Percentiles rank a stretch among this genome's conserved stretches.
Evolutionary conservation across 2,113 vertebrate genomes (phyloP).

Genomic region (Notothenia rossii): DNA sequence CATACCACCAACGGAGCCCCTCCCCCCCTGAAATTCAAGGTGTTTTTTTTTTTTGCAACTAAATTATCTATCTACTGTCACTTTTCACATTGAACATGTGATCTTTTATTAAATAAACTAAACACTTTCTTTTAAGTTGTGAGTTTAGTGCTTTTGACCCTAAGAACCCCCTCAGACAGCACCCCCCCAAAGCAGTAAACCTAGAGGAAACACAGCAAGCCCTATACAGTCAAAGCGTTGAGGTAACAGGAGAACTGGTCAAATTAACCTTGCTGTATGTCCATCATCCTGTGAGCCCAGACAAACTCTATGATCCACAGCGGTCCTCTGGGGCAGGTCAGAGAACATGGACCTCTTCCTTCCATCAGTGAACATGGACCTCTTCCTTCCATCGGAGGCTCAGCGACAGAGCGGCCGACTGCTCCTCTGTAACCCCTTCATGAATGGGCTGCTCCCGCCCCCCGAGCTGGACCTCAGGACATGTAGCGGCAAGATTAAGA

Average conservation of each 20-base stretch:
- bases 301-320: constrained; percentile 81
- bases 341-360: neutral
- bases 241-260: too few species aligned
- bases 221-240: neutral
- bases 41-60: too few species aligned
- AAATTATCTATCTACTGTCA: too few species aligned
- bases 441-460: neutral
- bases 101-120: too few species aligned
- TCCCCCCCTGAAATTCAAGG: too few species aligned
- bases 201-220: too few species aligned
- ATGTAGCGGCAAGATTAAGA: constrained; percentile 55
- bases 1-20: too few species aligned
- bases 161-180: too few species aligned
- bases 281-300: constrained; percentile 72
- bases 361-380: constrained; percentile 47
- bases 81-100: too few species aligned
- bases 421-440: neutral
- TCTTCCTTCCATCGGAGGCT: constrained; percentile 40
- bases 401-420: neutral
- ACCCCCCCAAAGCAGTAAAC: too few species aligned
- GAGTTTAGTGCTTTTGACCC: too few species aligned
- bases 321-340: constrained; percentile 39
- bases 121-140: too few species aligned
- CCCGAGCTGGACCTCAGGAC: constrained; percentile 43
- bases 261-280: constrained; percentile 67